These are phyloP conservation scores for Conchocele bisecta DNA, from an alignment of 2,888 invertebrate genomes.

Conservation along the genomic window DNA sequence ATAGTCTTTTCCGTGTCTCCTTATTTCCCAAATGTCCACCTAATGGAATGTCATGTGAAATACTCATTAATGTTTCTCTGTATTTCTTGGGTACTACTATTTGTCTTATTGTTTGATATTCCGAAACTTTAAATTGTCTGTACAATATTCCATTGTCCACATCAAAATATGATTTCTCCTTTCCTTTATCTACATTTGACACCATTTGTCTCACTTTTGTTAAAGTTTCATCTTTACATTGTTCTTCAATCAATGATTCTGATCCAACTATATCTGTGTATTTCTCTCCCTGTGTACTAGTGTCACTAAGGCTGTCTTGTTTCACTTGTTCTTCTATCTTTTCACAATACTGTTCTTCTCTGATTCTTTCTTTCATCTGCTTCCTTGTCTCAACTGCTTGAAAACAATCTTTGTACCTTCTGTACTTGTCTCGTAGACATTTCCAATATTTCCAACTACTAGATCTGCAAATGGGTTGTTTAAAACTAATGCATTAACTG, in stretches of 20 bases:
- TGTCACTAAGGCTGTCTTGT: background rate
- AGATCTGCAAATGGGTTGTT: conserved; percentile 8
- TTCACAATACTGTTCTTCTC: background rate
- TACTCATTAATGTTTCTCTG: background rate
- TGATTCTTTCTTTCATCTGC: background rate
- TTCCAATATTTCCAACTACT: background rate
- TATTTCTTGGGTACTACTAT: conserved; percentile 1
- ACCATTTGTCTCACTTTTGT: background rate
- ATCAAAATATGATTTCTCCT: background rate
- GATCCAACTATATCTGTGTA: background rate
- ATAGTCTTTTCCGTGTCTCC: conserved; percentile 8
- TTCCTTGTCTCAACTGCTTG: background rate
- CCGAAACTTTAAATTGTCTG: background rate
- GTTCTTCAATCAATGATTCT: background rate
- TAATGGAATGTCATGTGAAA: conserved; percentile 13
- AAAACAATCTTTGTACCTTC: background rate
- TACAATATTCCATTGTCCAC: background rate
- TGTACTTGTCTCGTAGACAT: background rate
- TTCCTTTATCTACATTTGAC: background rate
- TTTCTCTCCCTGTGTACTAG: background rate
- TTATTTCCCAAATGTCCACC: conserved; percentile 12
- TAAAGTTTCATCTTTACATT: background rate
- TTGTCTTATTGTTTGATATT: background rate
- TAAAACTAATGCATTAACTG: background rate
- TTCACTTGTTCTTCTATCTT: background rate